These are phyloP conservation scores for Calyptomena viridis DNA, from an alignment of 2,113 vertebrate genomes.

Conservation along the genomic window DNA sequence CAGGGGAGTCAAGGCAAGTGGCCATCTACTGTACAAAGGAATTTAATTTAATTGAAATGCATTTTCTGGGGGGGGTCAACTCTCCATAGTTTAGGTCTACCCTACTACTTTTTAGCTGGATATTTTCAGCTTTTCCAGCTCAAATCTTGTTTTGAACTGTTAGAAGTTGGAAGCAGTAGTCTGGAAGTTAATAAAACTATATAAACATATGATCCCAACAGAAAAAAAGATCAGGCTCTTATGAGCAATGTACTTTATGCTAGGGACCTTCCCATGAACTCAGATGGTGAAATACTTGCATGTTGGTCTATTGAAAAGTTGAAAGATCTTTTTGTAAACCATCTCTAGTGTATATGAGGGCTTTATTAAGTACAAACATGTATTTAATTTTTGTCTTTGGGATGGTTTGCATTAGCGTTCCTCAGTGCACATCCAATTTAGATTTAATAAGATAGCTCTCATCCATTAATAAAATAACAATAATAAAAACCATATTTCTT, in stretches of 20 bases:
- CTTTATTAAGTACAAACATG: background rate
- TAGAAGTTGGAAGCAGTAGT: background rate
- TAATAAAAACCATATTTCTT: constrained; percentile 61
- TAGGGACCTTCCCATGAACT: background rate
- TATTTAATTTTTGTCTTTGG: constrained; percentile 24
- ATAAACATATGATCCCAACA: background rate
- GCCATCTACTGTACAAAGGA: background rate
- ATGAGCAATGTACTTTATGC: background rate
- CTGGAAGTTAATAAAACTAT: background rate
- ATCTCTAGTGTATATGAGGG: background rate
- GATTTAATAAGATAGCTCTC: constrained; percentile 53
- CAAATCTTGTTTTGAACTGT: background rate
- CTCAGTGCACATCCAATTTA: constrained; percentile 37
- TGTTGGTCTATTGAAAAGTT: background rate
- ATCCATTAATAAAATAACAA: constrained; percentile 45
- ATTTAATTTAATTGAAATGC: background rate
- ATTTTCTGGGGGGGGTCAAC: background rate
- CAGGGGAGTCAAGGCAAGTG: background rate
- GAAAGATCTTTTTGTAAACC: constrained; percentile 19
- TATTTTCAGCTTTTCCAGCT: background rate
- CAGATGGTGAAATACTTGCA: background rate
- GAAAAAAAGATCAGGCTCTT: background rate
- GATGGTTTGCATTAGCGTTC: constrained; percentile 47
- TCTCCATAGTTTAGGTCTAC: background rate
- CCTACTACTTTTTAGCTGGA: background rate